These are phyloP conservation scores for Triplophysa siluroides DNA, from an alignment of 2,113 vertebrate genomes.

Conservation along the genomic window DNA sequence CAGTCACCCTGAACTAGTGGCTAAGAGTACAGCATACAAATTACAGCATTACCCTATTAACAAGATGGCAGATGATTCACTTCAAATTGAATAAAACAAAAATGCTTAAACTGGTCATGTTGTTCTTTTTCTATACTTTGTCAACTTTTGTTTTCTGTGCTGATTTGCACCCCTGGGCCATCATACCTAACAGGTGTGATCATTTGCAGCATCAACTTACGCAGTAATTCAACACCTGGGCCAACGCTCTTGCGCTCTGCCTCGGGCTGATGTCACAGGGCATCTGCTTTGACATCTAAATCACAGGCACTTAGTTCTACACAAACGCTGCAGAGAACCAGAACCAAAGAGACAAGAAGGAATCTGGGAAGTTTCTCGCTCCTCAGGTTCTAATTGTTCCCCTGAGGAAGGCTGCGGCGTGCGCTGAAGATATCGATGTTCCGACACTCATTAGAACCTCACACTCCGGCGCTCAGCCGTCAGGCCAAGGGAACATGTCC, in stretches of 20 bases:
- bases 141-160: too few relatives aligned
- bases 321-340: slow-evolving; percentile 15
- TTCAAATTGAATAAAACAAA: not conserved
- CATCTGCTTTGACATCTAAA: slow-evolving; percentile 44
- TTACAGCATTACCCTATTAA: slow-evolving; percentile 1
- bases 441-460: slow-evolving; percentile 39
- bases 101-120: too few relatives aligned
- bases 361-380: not conserved
- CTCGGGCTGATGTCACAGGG: slow-evolving; percentile 32
- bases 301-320: slow-evolving; percentile 39
- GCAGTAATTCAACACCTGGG: slow-evolving; percentile 25
- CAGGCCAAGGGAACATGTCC: slow-evolving; percentile 16
- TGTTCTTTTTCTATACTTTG: too few relatives aligned
- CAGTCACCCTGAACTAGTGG: slow-evolving; percentile 13
- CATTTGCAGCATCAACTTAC: not conserved
- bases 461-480: slow-evolving; percentile 11
- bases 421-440: slow-evolving; percentile 12
- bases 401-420: not conserved
- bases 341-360: slow-evolving; percentile 1
- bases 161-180: too few relatives aligned
- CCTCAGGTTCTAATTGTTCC: slow-evolving; percentile 30
- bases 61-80: not conserved
- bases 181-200: not conserved
- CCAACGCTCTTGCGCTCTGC: slow-evolving; percentile 11
- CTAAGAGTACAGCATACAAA: slow-evolving; percentile 14